Evolutionary conservation across 2,888 invertebrate genomes (phyloP).

Genomic region (Nemotelus pantherinus): DNA sequence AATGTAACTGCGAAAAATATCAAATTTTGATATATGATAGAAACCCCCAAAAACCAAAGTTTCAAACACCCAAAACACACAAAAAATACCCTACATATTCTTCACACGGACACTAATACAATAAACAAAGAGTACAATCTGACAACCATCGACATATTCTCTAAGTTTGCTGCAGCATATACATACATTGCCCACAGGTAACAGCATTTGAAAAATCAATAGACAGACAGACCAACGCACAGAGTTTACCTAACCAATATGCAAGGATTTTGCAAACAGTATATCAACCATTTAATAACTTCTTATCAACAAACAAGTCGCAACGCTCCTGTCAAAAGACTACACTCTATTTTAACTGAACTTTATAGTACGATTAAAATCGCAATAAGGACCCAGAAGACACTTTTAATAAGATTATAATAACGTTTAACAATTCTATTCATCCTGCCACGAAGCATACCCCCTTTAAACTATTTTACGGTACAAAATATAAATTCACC

Average conservation of each 20-base stretch:
- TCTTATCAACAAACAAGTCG: slow-evolving; percentile 47
- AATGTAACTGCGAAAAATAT: slow-evolving; percentile 45
- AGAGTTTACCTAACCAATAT: slow-evolving; percentile 47
- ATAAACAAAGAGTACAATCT: slow-evolving; percentile 34
- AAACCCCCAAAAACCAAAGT: slow-evolving; percentile 47
- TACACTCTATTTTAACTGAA: too few species aligned
- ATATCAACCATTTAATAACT: slow-evolving; percentile 45
- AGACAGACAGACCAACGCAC: slow-evolving; percentile 24
- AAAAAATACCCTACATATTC: slow-evolving; percentile 38
- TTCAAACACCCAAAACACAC: slow-evolving; percentile 38
- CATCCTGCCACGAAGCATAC: too few species aligned
- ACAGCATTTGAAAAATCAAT: slow-evolving; percentile 12
- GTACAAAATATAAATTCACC: too few species aligned
- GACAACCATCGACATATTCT: slow-evolving; percentile 39
- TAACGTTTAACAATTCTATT: too few species aligned
- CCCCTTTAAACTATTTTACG: too few species aligned
- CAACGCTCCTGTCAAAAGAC: slow-evolving; percentile 49
- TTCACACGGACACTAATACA: slow-evolving; percentile 18
- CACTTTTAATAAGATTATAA: slow-evolving; percentile 26
- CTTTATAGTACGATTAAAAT: too few species aligned
- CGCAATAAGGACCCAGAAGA: slow-evolving; percentile 48
- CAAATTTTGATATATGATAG: slow-evolving; percentile 39
- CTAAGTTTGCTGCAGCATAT: slow-evolving; percentile 41
- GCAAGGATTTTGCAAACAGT: slow-evolving; percentile 48
- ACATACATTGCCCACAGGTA: slow-evolving; percentile 31